A percentile compares a stretch with the other conserved stretches of the same genome.
These are phyloP conservation scores for Thymallus thymallus DNA, from an alignment of 2,113 vertebrate species.

Conservation along the genomic window DNA sequence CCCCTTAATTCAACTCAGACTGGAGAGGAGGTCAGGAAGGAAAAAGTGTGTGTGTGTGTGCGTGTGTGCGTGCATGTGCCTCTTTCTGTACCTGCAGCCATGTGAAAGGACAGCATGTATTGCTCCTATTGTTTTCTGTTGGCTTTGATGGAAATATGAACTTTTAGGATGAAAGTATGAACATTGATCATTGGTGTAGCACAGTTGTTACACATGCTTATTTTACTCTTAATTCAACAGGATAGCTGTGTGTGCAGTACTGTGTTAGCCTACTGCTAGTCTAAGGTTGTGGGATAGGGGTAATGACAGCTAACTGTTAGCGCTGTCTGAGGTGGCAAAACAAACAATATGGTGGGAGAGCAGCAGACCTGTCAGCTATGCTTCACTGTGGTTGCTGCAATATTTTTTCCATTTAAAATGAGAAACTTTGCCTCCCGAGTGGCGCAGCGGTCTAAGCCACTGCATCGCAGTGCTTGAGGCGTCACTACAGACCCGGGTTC, in stretches of 20 bases:
- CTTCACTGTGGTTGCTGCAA: no score
- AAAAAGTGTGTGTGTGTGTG: background rate
- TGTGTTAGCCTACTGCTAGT: background rate
- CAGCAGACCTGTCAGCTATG: background rate
- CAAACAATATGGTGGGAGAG: conserved; percentile 4
- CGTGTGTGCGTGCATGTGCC: background rate
- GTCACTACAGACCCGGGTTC: no score
- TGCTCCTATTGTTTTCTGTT: background rate
- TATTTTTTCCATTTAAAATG: no score
- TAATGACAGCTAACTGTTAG: conserved; percentile 15
- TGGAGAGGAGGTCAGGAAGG: conserved; percentile 2
- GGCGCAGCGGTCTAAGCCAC: no score
- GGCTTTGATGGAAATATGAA: background rate
- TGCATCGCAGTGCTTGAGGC: no score
- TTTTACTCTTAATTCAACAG: background rate
- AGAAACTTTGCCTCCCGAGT: no score
- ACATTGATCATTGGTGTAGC: no score
- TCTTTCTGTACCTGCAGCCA: no score
- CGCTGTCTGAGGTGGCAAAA: conserved; percentile 2
- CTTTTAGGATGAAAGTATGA: background rate
- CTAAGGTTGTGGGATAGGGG: background rate
- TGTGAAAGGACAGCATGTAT: no score
- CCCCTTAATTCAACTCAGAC: conserved; percentile 2
- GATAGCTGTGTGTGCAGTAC: background rate
- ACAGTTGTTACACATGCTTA: background rate